Percentiles rank a stretch among this genome's conserved stretches.
Conservation (phyloP, 1,140 invertebrate genomes). For the Brachionus asplanchnoidis region DNA sequence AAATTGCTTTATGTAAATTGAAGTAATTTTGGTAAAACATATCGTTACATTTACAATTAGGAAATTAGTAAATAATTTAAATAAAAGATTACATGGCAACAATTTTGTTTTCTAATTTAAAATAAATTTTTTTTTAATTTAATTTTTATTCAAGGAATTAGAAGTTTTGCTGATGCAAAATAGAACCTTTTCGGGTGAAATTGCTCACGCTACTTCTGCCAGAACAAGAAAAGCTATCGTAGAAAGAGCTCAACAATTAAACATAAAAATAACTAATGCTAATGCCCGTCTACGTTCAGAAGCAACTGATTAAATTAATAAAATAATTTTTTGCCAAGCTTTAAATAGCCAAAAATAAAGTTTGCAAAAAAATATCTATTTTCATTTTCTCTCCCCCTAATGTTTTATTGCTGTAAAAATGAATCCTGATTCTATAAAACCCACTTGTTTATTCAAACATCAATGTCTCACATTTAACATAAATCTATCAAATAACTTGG, state of each 20-base stretch:
- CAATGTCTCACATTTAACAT: no score
- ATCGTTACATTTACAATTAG: neutral
- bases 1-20: constrained; percentile 4
- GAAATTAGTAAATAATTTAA: neutral
- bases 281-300: constrained; percentile 90
- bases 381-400: neutral
- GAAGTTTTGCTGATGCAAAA: constrained; percentile 99
- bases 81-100: no score
- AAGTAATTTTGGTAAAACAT: constrained; percentile 24
- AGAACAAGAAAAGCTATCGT: constrained; percentile 93
- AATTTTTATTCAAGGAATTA: constrained; percentile 69
- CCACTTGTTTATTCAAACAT: no score
- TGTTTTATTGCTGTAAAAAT: no score
- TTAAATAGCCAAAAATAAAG: constrained; percentile 27
- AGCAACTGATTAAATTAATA: constrained; percentile 82
- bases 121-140: neutral
- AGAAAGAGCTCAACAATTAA: constrained; percentile 88
- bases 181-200: constrained; percentile 90
- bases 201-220: constrained; percentile 89
- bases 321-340: neutral
- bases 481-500: no score
- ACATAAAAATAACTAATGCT: constrained; percentile 89
- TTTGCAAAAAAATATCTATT: neutral
- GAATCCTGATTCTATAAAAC: no score
- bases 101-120: neutral